Evolutionary conservation across 2,797 vertebrate species (phyloP), one percentile per base, ranked within the genome.

Genomic region (Delichon dasypus): DNA sequence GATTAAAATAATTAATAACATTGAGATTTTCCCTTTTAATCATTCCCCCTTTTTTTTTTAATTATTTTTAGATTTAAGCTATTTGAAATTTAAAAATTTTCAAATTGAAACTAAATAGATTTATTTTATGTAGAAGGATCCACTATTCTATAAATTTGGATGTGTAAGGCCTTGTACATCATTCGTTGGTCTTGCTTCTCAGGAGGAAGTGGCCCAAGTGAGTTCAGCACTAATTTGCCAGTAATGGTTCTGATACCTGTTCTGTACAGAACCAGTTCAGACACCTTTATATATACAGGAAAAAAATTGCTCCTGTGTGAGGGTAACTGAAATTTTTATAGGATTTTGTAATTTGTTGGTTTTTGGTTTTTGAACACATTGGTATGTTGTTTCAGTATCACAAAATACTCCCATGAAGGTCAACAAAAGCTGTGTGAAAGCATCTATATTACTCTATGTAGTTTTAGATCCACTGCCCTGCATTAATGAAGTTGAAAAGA

Each of bases 41-140:
- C 0, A 42, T 85, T 74, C 2, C 0, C 29, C 53, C 3, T 16
- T 30, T 26, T 23, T 5, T 34, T 5, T 6, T 7, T n/a, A n/a
- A n/a, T 29, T 18, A 36, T 29, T 18, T 11, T 78, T 16, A 54
- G 2, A 47, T 73, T 5, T 36, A 61, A 9, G 2, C 21, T 47
- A 40, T 19, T 68, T 78, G 22, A 84, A 78, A 88, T 54, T 65
- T 3, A 12, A 53, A 48, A 57, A 48, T 88, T 57, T 66, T 3
- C 19, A 84, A 72, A 53, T 40, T 5, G 61, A 68, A 80, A 64
- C 7, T 8, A 48, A 30, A 10, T 40, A 42, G 3, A 19, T 89
- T 75, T 47, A 42, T 30, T 65, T 79, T 32, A 3, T 53, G 3
- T n/a, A 23, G n/a, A 44, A 75, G 17, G 5, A 68, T 50, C 7